Conservation (phyloP, 2,797 vertebrate species). For the Tragelaphus eurycerus region DNA sequence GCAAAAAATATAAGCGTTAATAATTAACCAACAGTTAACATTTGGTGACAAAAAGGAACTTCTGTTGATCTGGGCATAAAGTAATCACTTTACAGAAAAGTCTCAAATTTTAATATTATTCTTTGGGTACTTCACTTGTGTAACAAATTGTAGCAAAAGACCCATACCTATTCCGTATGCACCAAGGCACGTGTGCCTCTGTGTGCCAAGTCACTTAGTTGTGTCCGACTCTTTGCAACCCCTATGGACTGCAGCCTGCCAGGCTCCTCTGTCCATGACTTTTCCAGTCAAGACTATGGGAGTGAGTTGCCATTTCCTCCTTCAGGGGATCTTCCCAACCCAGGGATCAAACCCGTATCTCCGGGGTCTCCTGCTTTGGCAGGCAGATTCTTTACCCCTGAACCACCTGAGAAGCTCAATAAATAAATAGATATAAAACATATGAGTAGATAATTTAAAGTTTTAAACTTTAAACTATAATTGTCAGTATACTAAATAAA, state of each 20-base stretch:
- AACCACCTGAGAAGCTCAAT: not conserved
- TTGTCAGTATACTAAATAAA: not conserved
- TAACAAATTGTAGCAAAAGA: not conserved
- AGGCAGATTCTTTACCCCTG: not conserved
- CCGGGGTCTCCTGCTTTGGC: not conserved
- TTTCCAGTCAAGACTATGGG: not conserved
- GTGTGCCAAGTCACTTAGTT: not conserved
- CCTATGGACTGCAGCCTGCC: not conserved
- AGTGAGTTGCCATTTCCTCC: not conserved
- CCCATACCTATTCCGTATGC: not conserved
- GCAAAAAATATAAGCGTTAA: not conserved
- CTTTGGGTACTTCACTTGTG: not conserved
- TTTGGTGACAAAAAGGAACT: not conserved
- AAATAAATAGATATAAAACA: not conserved
- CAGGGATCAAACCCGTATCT: not conserved
- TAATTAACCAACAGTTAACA: not conserved
- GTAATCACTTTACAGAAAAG: not conserved
- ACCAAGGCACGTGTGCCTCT: not conserved
- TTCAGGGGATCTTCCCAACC: not conserved
- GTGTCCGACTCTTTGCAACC: rapidly evolving
- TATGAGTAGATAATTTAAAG: not conserved
- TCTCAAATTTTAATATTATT: not conserved
- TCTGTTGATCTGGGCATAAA: not conserved
- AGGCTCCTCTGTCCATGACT: not conserved
- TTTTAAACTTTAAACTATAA: too few species aligned